Conservation (phyloP, 2,113 vertebrate species). For the Tetraodon nigroviridis region DNA sequence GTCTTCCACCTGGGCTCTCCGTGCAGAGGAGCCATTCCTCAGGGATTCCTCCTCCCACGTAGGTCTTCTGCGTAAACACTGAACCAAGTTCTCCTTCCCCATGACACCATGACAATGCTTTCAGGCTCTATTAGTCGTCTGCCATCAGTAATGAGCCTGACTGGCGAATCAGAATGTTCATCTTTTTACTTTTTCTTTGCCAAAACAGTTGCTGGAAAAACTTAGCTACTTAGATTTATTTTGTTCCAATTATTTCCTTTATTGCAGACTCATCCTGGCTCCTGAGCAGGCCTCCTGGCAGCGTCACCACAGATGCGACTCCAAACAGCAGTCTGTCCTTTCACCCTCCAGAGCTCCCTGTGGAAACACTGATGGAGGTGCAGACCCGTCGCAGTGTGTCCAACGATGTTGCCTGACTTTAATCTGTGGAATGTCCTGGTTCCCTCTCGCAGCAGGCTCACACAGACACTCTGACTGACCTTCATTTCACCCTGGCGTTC, state of each 20-base stretch:
- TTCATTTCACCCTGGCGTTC: conserved; percentile 87
- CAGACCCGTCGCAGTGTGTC: conserved; percentile 1
- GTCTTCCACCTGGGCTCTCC: conserved; percentile 87
- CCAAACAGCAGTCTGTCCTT: conserved; percentile 79
- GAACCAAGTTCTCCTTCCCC: neutral
- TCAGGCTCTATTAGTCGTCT: no score
- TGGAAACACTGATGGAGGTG: conserved; percentile 97
- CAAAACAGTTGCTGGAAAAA: no score
- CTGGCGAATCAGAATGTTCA: no score
- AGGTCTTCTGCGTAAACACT: conserved; percentile 24
- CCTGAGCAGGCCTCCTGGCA: conserved; percentile 72
- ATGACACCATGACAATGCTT: neutral
- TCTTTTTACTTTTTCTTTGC: no score
- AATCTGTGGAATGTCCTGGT: neutral
- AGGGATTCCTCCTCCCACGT: conserved; percentile 79
- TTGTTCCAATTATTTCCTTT: no score
- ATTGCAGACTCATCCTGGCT: conserved; percentile 78
- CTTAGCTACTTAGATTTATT: no score
- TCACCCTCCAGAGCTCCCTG: conserved; percentile 86
- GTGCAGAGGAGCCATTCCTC: conserved; percentile 77
- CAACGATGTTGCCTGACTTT: neutral
- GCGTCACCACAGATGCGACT: conserved; percentile 74
- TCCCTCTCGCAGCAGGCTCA: conserved; percentile 79
- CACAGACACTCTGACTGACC: conserved; percentile 82
- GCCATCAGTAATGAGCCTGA: no score